Evolutionary conservation across 2,888 invertebrate species (phyloP).

Genomic region (Cloeon dipterum): DNA sequence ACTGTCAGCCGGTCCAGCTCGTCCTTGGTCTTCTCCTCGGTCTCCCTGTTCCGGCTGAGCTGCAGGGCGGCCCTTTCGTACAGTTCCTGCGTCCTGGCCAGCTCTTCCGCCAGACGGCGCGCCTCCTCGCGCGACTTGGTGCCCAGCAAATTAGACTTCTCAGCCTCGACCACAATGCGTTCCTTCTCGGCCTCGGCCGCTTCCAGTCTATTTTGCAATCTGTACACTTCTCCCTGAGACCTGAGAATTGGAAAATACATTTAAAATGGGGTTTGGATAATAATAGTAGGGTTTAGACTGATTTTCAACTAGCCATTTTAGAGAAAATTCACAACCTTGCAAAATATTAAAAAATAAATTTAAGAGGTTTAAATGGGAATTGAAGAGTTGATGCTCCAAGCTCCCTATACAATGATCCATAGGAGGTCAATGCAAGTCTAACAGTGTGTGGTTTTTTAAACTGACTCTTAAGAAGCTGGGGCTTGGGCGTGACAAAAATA

Average conservation of each 20-base stretch:
- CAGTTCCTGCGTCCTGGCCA: conserved; percentile 65
- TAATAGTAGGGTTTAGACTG: conserved; percentile 2
- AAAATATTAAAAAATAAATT: conserved; percentile 21
- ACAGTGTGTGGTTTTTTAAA: too few species aligned
- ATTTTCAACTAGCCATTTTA: conserved; percentile 2
- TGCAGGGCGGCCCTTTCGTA: conserved; percentile 73
- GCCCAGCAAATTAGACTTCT: conserved; percentile 56
- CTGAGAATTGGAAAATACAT: conserved; percentile 26
- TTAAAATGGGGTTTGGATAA: conserved; percentile 5
- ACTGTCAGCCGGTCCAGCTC: conserved; percentile 51
- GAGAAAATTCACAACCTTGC: conserved; percentile 11
- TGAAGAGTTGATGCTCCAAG: too few species aligned
- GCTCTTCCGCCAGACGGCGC: conserved; percentile 68
- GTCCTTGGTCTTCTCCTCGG: conserved; percentile 76
- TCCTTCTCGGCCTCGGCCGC: conserved; percentile 73
- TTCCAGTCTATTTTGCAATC: conserved; percentile 71
- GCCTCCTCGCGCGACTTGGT: conserved; percentile 67
- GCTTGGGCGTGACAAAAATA: too few species aligned
- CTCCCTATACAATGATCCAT: too few species aligned
- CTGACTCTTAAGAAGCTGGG: too few species aligned
- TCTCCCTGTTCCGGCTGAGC: conserved; percentile 63
- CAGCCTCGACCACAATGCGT: conserved; percentile 60
- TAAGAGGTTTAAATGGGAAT: too few species aligned
- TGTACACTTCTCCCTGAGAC: conserved; percentile 71
- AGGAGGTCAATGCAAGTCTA: too few species aligned